These are phyloP conservation scores for Hypsibius dujardini DNA, from an alignment of 1,140 invertebrate genomes.

Conservation along the genomic window DNA sequence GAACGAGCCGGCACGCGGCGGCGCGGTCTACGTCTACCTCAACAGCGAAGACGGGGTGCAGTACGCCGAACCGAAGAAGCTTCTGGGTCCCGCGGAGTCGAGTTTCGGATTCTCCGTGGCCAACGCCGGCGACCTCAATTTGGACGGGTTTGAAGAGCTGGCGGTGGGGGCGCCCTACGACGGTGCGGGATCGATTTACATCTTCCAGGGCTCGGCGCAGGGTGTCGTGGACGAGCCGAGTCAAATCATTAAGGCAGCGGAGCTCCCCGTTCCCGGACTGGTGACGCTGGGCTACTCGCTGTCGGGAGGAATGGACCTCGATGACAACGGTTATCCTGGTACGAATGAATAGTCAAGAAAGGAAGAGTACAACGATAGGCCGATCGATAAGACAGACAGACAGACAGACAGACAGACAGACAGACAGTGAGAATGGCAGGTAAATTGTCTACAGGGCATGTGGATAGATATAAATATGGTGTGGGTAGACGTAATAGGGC, in stretches of 20 bases:
- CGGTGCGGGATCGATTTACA: conserved; percentile 59
- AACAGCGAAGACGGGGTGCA: conserved; percentile 36
- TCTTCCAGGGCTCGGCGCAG: conserved; percentile 58
- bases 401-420: too few species aligned
- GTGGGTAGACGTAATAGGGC: too few species aligned
- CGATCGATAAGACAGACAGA: too few species aligned
- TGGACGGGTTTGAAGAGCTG: conserved; percentile 69
- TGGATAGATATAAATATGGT: too few species aligned
- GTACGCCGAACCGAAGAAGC: conserved; percentile 36
- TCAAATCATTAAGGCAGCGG: conserved; percentile 40
- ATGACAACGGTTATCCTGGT: conserved; percentile 64
- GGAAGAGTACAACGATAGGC: too few species aligned
- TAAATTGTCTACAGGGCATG: too few species aligned
- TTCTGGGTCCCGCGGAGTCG: conserved; percentile 52
- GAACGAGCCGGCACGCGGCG: conserved; percentile 45
- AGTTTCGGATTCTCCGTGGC: conserved; percentile 68
- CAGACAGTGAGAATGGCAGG: too few species aligned
- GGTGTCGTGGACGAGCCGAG: conserved; percentile 50
- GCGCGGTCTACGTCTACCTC: conserved; percentile 73
- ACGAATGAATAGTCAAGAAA: too few species aligned
- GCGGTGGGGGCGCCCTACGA: conserved; percentile 82
- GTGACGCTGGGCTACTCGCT: conserved; percentile 71
- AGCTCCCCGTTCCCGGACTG: conserved; percentile 36
- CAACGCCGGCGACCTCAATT: conserved; percentile 71
- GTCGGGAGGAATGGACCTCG: conserved; percentile 69